Percentiles rank a stretch among this genome's conserved stretches.
phyloP scores from a whole-genome alignment of 2,888 invertebrate genomes.

The Eucera pruinosa region DNA sequence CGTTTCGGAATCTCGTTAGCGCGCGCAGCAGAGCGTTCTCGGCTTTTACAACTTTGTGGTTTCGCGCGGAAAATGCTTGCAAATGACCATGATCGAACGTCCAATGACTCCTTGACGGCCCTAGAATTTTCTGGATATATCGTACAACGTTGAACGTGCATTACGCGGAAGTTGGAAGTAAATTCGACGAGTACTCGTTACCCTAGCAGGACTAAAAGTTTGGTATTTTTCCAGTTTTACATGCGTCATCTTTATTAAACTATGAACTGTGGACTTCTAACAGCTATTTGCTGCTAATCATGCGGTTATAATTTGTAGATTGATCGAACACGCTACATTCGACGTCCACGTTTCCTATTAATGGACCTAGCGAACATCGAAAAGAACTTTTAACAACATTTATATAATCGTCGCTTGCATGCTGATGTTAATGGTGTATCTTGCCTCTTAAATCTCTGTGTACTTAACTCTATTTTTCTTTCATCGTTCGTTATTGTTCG shows the following conservation, averaged over 20 bases:
- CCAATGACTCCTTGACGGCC: background rate
- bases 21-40: background rate
- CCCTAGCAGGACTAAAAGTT: background rate
- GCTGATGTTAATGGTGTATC: background rate
- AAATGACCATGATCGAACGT: background rate
- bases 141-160: background rate
- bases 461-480: background rate
- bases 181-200: background rate
- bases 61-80: background rate
- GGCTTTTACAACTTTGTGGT: constrained; percentile 20
- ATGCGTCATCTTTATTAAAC: background rate
- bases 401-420: background rate
- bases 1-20: constrained; percentile 30
- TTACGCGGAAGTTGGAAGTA: background rate
- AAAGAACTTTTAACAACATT: background rate
- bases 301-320: constrained; percentile 1
- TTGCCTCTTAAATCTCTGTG: background rate
- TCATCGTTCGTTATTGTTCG: no score
- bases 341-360: background rate
- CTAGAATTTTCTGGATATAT: background rate
- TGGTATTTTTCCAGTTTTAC: background rate
- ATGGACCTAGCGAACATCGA: no score
- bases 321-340: background rate
- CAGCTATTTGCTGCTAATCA: background rate
- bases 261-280: background rate